These are phyloP conservation scores for Mactra quadrangularis DNA, from an alignment of 1,140 invertebrate genomes.

Conservation along the genomic window DNA sequence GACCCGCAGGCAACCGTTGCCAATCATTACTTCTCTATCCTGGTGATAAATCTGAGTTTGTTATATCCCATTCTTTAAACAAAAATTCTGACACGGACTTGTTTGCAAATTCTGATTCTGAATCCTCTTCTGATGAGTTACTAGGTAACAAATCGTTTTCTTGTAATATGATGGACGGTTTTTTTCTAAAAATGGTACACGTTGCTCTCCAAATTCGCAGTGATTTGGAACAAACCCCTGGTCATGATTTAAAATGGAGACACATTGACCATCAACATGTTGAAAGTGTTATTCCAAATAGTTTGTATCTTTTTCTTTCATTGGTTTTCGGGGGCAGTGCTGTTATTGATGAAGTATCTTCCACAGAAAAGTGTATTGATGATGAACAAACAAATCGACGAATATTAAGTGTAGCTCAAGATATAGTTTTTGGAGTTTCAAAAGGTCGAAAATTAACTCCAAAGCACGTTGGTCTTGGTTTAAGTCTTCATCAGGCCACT, in stretches of 20 bases:
- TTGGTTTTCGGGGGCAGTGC: background rate
- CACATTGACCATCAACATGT: constrained; percentile 19
- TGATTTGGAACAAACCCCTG: constrained; percentile 23
- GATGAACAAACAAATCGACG: background rate
- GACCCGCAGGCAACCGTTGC: background rate
- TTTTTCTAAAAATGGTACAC: constrained; percentile 18
- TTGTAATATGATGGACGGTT: too few species aligned
- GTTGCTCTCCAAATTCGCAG: background rate
- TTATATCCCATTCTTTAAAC: too few species aligned
- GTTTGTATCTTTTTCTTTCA: background rate
- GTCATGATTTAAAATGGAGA: constrained; percentile 5
- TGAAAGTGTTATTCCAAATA: constrained; percentile 20
- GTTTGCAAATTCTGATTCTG: background rate
- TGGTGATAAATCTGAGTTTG: background rate
- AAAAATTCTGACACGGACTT: too few species aligned
- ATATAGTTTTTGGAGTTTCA: constrained; percentile 49
- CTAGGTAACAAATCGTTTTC: background rate
- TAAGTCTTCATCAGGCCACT: constrained; percentile 51
- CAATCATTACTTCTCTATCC: background rate
- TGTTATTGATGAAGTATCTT: too few species aligned
- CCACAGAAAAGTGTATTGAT: background rate
- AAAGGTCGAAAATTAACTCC: constrained; percentile 45
- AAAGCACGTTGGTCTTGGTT: constrained; percentile 55
- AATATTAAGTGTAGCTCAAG: constrained; percentile 44
- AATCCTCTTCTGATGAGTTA: background rate